phyloP scores from a whole-genome alignment of 2,888 invertebrate species.

The Acrocyrtus sp. region DNA sequence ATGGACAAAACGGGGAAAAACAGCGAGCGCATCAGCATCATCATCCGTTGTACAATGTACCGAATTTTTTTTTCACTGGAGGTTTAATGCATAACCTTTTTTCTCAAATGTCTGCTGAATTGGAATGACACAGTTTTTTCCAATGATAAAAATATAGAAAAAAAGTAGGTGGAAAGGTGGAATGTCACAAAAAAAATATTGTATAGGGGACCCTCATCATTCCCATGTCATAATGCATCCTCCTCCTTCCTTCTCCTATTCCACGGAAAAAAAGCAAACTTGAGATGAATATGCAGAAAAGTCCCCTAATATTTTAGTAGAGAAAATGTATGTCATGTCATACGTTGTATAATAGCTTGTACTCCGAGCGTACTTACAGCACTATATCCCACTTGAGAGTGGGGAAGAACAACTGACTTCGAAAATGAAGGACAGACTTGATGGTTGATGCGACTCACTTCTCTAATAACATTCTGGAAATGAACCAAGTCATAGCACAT shows the following conservation, averaged over 20 bases:
- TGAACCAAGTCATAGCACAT: too few species aligned
- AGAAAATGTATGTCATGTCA: neutral
- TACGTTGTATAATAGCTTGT: neutral
- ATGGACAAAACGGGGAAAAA: neutral
- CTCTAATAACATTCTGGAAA: too few species aligned
- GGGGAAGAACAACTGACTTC: too few species aligned
- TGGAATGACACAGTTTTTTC: constrained; percentile 5
- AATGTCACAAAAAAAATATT: neutral
- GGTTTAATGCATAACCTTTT: neutral
- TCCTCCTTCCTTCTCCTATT: neutral
- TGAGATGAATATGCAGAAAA: constrained; percentile 8
- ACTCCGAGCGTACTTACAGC: too few species aligned
- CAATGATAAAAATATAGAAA: neutral
- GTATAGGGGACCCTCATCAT: constrained; percentile 39
- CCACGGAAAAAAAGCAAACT: neutral
- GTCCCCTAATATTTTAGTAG: neutral
- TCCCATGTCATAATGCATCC: neutral
- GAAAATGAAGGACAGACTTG: too few species aligned
- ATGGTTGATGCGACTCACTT: too few species aligned
- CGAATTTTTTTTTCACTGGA: neutral
- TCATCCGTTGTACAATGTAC: neutral
- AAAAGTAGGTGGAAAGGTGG: constrained; percentile 18
- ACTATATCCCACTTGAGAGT: too few species aligned
- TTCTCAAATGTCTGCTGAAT: neutral
- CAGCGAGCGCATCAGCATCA: neutral